A percentile compares a stretch with the other conserved stretches of the same genome.
phyloP scores from a whole-genome alignment of 2,113 vertebrate genomes.

The Tupaia tana region DNA sequence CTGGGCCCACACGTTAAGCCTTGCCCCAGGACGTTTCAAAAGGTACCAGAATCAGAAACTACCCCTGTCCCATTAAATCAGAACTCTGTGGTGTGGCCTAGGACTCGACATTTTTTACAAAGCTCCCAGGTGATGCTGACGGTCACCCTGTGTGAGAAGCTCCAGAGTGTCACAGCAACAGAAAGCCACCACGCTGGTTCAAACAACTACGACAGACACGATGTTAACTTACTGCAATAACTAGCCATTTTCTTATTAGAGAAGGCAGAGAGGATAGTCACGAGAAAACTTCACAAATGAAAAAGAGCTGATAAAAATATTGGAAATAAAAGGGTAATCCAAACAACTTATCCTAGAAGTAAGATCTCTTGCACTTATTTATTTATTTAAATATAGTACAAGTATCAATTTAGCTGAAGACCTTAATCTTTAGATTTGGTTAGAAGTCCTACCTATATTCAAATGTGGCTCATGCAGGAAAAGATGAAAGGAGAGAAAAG shows the following conservation, averaged over 20 bases:
- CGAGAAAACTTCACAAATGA: slow-evolving; percentile 9
- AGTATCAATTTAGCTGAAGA: slow-evolving; percentile 13
- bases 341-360: neutral
- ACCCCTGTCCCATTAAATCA: neutral
- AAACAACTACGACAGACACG: neutral
- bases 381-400: slow-evolving; percentile 45
- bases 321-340: neutral
- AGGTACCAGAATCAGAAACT: neutral
- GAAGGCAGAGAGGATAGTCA: neutral
- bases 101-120: neutral
- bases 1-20: neutral
- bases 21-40: neutral
- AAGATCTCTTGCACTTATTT: neutral
- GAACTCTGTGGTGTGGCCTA: neutral
- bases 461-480: slow-evolving; percentile 37
- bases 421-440: slow-evolving; percentile 52
- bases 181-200: neutral
- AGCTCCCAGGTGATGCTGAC: neutral
- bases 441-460: slow-evolving; percentile 42
- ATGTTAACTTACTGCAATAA: neutral
- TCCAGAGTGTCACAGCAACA: neutral
- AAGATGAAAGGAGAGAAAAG: slow-evolving; percentile 35
- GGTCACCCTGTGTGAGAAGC: neutral
- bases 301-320: slow-evolving; percentile 5
- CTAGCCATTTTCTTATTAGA: neutral